phyloP scores from a whole-genome alignment of 1,140 invertebrate genomes.

The Acromyrmex echinatior region DNA sequence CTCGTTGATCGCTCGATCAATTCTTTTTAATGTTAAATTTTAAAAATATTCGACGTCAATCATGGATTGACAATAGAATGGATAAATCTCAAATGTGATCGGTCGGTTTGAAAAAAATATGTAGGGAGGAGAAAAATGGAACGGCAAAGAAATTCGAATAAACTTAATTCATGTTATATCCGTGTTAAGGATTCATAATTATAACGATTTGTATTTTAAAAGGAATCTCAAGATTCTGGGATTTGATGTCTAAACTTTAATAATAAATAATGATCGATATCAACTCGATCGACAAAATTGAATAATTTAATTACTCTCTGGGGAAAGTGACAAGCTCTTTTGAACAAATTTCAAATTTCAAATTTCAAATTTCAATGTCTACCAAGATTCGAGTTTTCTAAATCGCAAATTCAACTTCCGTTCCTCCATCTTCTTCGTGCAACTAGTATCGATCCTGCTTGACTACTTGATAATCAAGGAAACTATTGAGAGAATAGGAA shows the following conservation, averaged over 20 bases:
- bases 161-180: not conserved
- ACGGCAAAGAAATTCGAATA: slow-evolving; percentile 11
- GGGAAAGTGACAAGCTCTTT: not conserved
- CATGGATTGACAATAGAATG: slow-evolving; percentile 9
- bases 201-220: not conserved
- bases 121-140: slow-evolving; percentile 24
- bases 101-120: slow-evolving; percentile 23
- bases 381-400: not conserved
- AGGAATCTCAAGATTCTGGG: not conserved
- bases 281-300: not conserved
- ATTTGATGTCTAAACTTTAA: slow-evolving; percentile 15
- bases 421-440: slow-evolving; percentile 49
- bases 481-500: slow-evolving; percentile 22
- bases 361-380: not conserved
- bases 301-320: slow-evolving; percentile 14
- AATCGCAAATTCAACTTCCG: slow-evolving; percentile 16
- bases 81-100: slow-evolving; percentile 49
- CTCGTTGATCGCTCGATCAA: slow-evolving; percentile 30
- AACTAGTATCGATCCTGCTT: slow-evolving; percentile 58
- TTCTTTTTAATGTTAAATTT: slow-evolving; percentile 8
- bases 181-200: not conserved
- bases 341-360: not conserved
- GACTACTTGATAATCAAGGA: slow-evolving; percentile 55
- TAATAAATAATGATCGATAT: slow-evolving; percentile 1
- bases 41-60: not conserved